These are phyloP conservation scores for Sinotaia quadrata DNA, from an alignment of 2,888 invertebrate genomes.

Conservation along the genomic window DNA sequence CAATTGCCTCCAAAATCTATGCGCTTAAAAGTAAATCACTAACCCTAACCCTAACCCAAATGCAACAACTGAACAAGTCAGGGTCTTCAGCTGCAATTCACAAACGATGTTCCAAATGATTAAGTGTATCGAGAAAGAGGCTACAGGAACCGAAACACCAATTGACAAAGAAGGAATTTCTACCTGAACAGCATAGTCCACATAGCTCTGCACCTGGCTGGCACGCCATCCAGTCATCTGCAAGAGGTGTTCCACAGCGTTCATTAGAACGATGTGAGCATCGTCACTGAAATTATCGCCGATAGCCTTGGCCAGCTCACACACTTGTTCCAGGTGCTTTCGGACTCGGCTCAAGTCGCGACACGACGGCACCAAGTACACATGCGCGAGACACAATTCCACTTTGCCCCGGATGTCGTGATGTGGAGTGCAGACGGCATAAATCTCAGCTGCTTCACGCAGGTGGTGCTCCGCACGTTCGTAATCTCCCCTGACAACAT, in stretches of 20 bases:
- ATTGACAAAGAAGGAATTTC: too few species aligned
- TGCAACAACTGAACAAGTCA: too few species aligned
- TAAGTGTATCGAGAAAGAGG: too few species aligned
- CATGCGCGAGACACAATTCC: constrained; percentile 15
- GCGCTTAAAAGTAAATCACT: too few species aligned
- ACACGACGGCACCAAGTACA: neutral
- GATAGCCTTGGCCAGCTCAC: constrained; percentile 1
- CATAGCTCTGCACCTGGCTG: too few species aligned
- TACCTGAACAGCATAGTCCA: too few species aligned
- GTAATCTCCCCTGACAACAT: constrained; percentile 21
- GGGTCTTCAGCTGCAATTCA: too few species aligned
- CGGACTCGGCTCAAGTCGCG: neutral
- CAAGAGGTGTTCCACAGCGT: constrained; percentile 6
- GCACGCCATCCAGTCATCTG: constrained; percentile 3
- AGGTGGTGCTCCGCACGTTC: constrained; percentile 1
- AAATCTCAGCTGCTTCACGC: constrained; percentile 1
- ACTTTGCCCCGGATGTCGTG: constrained; percentile 18
- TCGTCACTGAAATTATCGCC: constrained; percentile 9
- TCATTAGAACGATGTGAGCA: neutral
- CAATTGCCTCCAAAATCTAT: too few species aligned
- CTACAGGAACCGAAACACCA: too few species aligned
- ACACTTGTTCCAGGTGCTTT: constrained; percentile 2
- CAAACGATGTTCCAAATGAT: too few species aligned
- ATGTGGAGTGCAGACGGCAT: constrained; percentile 3
- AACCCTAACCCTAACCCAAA: too few species aligned